Conservation (phyloP, 2,113 vertebrate species). For the Poicephalus meyeri region DNA sequence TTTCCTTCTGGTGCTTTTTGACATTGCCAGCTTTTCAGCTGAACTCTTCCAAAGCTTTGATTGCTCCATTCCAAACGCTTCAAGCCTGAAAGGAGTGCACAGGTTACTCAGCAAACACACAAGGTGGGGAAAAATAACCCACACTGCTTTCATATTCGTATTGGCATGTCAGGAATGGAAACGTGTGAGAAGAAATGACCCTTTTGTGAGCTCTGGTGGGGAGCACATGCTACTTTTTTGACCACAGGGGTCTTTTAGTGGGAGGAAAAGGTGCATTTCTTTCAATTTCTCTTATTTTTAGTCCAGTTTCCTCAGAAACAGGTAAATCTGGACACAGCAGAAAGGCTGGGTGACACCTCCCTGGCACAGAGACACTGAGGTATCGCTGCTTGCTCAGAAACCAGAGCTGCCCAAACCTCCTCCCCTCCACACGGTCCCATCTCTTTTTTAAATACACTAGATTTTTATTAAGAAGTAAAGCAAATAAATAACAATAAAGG, state of each 20-base stretch:
- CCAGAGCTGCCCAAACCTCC: not conserved
- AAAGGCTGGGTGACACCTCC: not conserved
- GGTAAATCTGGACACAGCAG: not conserved
- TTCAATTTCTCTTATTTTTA: not conserved
- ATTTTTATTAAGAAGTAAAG: not conserved
- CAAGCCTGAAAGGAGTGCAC: not conserved
- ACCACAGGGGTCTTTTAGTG: not conserved
- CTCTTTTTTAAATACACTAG: not conserved
- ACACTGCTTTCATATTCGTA: not conserved
- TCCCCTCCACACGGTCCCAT: no score
- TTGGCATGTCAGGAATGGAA: not conserved
- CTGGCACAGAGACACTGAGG: not conserved
- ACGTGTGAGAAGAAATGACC: fast-evolving
- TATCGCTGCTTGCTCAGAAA: not conserved
- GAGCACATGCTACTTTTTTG: not conserved
- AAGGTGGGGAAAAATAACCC: not conserved
- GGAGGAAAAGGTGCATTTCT: not conserved
- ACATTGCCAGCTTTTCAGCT: not conserved
- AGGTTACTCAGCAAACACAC: not conserved
- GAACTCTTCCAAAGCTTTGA: not conserved
- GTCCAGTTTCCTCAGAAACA: not conserved
- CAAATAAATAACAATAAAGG: conserved; percentile 38
- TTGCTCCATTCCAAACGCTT: not conserved
- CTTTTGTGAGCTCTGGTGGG: not conserved
- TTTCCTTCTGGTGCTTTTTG: not conserved